Evolutionary conservation across 2,797 vertebrate species (phyloP).

Genomic region (Picus viridis): DNA sequence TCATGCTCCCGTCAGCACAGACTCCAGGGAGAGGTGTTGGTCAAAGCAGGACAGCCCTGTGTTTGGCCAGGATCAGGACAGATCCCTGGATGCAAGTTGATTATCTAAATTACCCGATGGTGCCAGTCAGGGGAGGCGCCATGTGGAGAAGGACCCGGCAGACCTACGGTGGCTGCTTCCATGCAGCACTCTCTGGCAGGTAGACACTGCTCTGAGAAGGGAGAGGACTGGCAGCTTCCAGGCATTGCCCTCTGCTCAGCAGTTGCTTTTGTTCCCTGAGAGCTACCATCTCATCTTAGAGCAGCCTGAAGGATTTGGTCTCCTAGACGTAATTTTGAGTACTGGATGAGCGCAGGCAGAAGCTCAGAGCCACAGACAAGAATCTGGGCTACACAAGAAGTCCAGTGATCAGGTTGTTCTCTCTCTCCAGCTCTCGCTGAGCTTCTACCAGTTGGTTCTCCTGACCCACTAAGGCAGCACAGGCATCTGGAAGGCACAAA

Average conservation of each 20-base stretch:
- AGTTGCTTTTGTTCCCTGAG: not conserved
- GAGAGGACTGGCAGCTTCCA: not conserved
- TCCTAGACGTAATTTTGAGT: not conserved
- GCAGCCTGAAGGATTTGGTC: not conserved
- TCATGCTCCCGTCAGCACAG: not conserved
- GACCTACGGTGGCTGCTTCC: not conserved
- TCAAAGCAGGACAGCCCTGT: not conserved
- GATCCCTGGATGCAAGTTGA: not conserved
- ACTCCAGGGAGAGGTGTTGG: not conserved
- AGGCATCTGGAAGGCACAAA: not conserved
- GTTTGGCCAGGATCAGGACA: not conserved
- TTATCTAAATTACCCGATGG: not conserved
- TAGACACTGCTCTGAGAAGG: not conserved
- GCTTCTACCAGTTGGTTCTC: not conserved
- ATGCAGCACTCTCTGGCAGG: rapidly evolving
- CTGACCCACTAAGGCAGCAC: not conserved
- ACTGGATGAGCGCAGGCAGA: not conserved
- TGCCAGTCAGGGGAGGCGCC: not conserved
- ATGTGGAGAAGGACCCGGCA: not conserved
- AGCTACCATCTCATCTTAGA: not conserved
- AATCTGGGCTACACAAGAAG: not conserved
- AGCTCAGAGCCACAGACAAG: not conserved
- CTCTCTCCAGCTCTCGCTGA: not conserved
- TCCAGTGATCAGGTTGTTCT: not conserved
- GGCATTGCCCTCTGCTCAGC: not conserved